These are phyloP conservation scores for Nymphalis urticae DNA, from an alignment of 2,888 invertebrate species.

Conservation along the genomic window DNA sequence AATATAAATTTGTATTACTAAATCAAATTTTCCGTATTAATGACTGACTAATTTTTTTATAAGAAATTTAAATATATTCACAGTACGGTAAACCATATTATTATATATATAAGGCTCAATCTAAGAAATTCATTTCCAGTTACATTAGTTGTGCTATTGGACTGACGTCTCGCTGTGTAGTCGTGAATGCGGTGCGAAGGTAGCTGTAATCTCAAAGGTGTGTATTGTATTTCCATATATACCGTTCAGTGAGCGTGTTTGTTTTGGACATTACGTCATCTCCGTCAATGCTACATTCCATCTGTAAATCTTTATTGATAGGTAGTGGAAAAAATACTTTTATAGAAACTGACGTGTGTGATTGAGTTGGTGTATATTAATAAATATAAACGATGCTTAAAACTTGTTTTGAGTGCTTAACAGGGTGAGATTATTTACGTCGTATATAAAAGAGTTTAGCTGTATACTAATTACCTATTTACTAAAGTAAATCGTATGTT, in stretches of 20 bases:
- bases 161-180: conserved; percentile 49
- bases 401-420: conserved; percentile 72
- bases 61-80: too few relatives aligned
- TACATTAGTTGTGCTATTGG: conserved; percentile 24
- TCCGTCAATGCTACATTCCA: conserved; percentile 43
- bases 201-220: conserved; percentile 47
- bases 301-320: conserved; percentile 46
- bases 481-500: too few relatives aligned
- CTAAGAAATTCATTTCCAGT: conserved; percentile 3
- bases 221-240: conserved; percentile 36
- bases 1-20: too few relatives aligned
- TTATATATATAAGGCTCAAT: conserved; percentile 23
- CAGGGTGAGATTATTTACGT: conserved; percentile 56
- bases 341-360: conserved; percentile 45
- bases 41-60: too few relatives aligned
- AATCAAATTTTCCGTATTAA: too few relatives aligned
- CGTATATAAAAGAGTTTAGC: not conserved
- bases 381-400: conserved; percentile 63
- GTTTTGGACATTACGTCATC: conserved; percentile 75
- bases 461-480: too few relatives aligned
- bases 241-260: conserved; percentile 55
- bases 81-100: not conserved
- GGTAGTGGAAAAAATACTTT: conserved; percentile 41
- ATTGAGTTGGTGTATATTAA: conserved; percentile 45
- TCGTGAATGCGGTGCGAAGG: conserved; percentile 47